A percentile compares a stretch with the other conserved stretches of the same genome.
Conservation (phyloP, 2,113 vertebrate species). For the Carassius auratus region DNA sequence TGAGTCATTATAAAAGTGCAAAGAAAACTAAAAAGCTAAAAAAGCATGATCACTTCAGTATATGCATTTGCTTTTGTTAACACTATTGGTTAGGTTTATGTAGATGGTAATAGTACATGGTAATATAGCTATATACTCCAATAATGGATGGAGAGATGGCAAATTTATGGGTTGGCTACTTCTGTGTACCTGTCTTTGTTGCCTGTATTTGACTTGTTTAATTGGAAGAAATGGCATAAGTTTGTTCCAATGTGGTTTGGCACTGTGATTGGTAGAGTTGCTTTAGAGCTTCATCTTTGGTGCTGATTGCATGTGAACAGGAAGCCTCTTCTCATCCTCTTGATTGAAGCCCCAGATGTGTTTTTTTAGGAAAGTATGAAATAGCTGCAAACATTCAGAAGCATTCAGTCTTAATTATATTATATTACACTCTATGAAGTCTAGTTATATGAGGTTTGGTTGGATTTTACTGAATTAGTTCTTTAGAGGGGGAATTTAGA, state of each 20-base stretch:
- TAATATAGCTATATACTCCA: neutral
- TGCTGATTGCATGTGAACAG: neutral
- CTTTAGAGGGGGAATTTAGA: neutral
- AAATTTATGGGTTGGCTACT: neutral
- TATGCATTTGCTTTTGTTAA: neutral
- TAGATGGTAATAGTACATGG: neutral
- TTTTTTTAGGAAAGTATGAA: slow-evolving; percentile 17
- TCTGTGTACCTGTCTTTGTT: slow-evolving; percentile 10
- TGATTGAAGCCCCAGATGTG: slow-evolving; percentile 25
- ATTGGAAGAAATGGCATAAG: neutral
- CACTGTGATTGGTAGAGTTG: slow-evolving; percentile 50
- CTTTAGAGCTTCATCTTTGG: neutral
- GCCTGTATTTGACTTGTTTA: slow-evolving; percentile 19
- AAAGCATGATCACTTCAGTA: neutral
- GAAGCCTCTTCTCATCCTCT: slow-evolving; percentile 3
- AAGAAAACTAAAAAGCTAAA: neutral
- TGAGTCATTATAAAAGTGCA: neutral
- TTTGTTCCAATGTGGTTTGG: slow-evolving; percentile 13
- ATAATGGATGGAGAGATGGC: neutral
- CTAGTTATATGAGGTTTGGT: neutral
- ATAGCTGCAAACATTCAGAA: slow-evolving; percentile 22
- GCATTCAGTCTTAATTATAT: slow-evolving; percentile 40
- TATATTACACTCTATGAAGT: neutral
- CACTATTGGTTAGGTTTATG: neutral
- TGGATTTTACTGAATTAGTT: slow-evolving; percentile 11